Conservation (phyloP, 30 jellyfish, hydroid and myxozoan genomes). For the Aurelia sp. region DNA sequence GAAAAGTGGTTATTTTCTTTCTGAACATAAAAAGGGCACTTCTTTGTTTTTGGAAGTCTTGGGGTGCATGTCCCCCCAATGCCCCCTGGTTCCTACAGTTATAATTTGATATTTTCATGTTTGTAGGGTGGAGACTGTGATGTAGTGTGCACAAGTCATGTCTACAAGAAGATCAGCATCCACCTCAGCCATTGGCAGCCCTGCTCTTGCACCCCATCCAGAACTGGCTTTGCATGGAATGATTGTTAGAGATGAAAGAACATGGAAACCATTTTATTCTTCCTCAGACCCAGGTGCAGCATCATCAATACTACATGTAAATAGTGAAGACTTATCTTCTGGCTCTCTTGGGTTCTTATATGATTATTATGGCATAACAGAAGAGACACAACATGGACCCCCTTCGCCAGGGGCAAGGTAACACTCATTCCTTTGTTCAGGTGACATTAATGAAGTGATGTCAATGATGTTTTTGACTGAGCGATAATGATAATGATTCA, state of each 20-base stretch:
- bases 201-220: not conserved
- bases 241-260: conserved; percentile 63
- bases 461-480: too few relatives aligned
- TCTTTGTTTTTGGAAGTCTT: too few relatives aligned
- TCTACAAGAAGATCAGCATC: conserved; percentile 5
- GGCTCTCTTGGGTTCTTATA: conserved; percentile 77
- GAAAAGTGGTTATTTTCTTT: too few relatives aligned
- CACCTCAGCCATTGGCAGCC: not conserved
- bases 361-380: conserved; percentile 95
- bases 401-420: conserved; percentile 89
- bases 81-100: too few relatives aligned
- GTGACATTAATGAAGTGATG: too few relatives aligned
- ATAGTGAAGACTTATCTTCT: conserved; percentile 60
- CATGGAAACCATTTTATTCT: conserved; percentile 74
- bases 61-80: too few relatives aligned
- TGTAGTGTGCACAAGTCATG: not conserved
- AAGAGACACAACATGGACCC: conserved; percentile 91
- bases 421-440: not conserved
- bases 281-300: conserved; percentile 38
- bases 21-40: too few relatives aligned
- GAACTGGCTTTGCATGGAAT: conserved; percentile 32
- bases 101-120: too few relatives aligned
- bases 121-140: too few relatives aligned
- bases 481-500: too few relatives aligned
- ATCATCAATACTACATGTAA: conserved; percentile 42